Evolutionary conservation across 2,113 vertebrate species (phyloP), one percentile per base, ranked within the genome.

Genomic region (Percopsis transmontana): DNA sequence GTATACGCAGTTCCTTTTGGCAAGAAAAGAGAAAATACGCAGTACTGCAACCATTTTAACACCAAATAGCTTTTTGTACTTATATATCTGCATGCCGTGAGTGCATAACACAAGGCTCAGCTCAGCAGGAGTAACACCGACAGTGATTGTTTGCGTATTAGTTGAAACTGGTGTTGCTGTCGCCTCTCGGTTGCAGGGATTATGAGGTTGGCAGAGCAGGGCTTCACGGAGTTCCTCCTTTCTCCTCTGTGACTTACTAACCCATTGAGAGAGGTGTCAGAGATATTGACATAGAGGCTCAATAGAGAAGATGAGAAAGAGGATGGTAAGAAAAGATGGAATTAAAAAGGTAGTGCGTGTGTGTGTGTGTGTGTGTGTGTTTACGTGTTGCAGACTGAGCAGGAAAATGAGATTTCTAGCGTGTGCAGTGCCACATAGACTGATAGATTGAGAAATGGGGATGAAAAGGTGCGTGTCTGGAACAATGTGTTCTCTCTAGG

Each of bases 91-190:
- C 65, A 68, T 75, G 45, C 66, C 52, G 54, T 78, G 70, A 59
- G 50, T 41, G 21, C 39, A 66, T 68, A 74, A 56, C 56, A 62
- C 55, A 55, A 52, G 62, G 42, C 15, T 14, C 39, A 61, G 66
- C 55, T 50, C 55, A 62, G 70, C 23, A 44, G 57, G 72, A 80
- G 82, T 66, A n/a, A 53, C 50, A n/a, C 55, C 39, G 63, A 74
- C 68, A 68, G 58, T 70, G 50, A 51, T 81, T 81, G 79, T 83
- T 74, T 72, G 76, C 74, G 77, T 73, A 77, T 85, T 85, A 79
- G 57, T 72, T 47, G 72, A 51, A 68, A 21, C 11, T 50, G 23
- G n/a, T 39, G 61, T 40, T 18, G 9, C 61, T 11, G 45, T 63
- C 79, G 74, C 71, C 67, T 84, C 68, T 62, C 52, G 42, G 67